Conservation (phyloP, 2,888 invertebrate species). For the Leuctra nigra region DNA sequence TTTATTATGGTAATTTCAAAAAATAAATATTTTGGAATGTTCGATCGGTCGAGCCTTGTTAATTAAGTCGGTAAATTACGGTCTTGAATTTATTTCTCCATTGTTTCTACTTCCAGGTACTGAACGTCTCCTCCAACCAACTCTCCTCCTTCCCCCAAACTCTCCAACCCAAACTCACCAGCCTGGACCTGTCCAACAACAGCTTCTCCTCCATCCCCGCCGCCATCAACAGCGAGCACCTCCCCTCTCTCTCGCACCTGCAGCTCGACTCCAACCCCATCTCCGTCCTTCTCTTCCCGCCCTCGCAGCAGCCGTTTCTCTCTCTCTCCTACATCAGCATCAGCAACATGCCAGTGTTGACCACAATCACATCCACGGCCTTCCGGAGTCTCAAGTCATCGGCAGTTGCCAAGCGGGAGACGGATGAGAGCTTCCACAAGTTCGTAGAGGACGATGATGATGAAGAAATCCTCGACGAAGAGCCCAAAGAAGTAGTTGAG, state of each 20-base stretch:
- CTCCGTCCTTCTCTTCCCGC: constrained; percentile 42
- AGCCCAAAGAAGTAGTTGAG: neutral
- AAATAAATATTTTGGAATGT: no score
- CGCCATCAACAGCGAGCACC: constrained; percentile 31
- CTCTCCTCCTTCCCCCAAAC: constrained; percentile 44
- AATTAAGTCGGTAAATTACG: no score
- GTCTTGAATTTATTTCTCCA: no score
- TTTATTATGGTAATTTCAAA: no score
- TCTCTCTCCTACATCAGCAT: constrained; percentile 11
- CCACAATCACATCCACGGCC: neutral
- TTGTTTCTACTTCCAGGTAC: constrained; percentile 43
- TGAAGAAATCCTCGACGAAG: neutral
- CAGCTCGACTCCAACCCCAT: constrained; percentile 50
- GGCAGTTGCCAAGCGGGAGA: no score
- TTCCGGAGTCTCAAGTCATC: neutral
- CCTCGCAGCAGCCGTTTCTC: constrained; percentile 30
- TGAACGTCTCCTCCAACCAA: constrained; percentile 35
- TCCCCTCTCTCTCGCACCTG: constrained; percentile 46
- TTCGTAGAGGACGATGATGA: neutral
- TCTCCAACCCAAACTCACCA: constrained; percentile 42
- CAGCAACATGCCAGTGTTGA: constrained; percentile 37
- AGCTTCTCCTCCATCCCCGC: constrained; percentile 43
- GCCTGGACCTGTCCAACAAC: constrained; percentile 49
- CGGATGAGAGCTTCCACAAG: neutral
- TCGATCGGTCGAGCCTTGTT: no score